phyloP scores from a whole-genome alignment of 2,113 vertebrate genomes.

The Colaptes auratus region DNA sequence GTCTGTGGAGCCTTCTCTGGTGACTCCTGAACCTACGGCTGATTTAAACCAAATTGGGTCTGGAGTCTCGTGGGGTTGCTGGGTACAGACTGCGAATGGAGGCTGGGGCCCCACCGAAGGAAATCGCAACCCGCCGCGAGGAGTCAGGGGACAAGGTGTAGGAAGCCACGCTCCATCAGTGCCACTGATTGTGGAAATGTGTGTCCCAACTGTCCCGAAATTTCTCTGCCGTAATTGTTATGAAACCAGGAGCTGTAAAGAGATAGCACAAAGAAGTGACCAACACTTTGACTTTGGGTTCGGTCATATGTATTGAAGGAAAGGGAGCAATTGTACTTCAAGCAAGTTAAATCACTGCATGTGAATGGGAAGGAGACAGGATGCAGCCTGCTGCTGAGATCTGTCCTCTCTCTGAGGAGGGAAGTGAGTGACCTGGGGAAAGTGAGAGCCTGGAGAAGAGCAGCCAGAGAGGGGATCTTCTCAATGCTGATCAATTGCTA shows the following conservation, averaged over 20 bases:
- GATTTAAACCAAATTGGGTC: neutral
- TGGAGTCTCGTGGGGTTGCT: neutral
- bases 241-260: neutral
- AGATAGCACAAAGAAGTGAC: neutral
- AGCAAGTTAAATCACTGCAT: accelerated
- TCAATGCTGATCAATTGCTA: too few species aligned
- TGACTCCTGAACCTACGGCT: neutral
- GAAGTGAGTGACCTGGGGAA: too few species aligned
- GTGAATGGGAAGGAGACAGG: neutral
- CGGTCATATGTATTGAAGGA: neutral
- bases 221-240: neutral
- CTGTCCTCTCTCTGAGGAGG: neutral
- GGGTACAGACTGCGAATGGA: neutral
- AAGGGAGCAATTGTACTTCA: accelerated
- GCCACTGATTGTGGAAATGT: neutral
- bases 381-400: neutral
- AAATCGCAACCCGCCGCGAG: neutral
- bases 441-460: too few species aligned
- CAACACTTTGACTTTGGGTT: neutral
- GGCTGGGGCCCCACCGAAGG: neutral
- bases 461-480: too few species aligned
- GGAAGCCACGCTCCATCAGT: neutral
- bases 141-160: too few species aligned
- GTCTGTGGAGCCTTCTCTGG: neutral
- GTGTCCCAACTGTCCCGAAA: neutral